phyloP scores from a whole-genome alignment of 1,140 invertebrate genomes.

The Glossosoma conforme region DNA sequence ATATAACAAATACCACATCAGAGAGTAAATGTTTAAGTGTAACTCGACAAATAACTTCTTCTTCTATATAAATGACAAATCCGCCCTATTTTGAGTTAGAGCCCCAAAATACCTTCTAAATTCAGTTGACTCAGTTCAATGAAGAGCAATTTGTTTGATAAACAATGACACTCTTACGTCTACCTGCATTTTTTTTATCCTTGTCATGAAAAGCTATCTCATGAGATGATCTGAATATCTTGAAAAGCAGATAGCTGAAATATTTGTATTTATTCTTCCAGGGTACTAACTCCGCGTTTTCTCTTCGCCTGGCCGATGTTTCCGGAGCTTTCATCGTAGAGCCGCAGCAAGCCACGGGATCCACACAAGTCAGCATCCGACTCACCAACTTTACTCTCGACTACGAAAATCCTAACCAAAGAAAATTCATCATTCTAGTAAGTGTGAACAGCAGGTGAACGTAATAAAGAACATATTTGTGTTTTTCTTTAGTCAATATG shows the following conservation, averaged over 20 bases:
- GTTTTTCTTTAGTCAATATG: too few species aligned
- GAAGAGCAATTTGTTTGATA: too few species aligned
- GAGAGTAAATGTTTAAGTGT: too few species aligned
- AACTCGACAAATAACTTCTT: too few species aligned
- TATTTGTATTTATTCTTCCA: constrained; percentile 44
- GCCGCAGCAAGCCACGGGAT: constrained; percentile 70
- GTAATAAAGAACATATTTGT: too few species aligned
- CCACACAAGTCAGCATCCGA: constrained; percentile 74
- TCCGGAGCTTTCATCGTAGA: constrained; percentile 80
- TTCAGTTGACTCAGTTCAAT: too few species aligned
- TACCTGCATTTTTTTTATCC: not conserved
- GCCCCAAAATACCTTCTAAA: too few species aligned
- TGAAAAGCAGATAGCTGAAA: too few species aligned
- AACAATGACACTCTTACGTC: too few species aligned
- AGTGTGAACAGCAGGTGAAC: constrained; percentile 32
- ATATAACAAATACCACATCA: too few species aligned
- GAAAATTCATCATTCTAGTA: constrained; percentile 84
- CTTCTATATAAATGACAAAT: too few species aligned
- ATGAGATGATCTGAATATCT: not conserved
- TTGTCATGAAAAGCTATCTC: not conserved
- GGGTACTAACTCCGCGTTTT: constrained; percentile 78
- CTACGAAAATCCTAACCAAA: constrained; percentile 88
- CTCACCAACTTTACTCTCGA: constrained; percentile 76
- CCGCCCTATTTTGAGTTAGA: too few species aligned
- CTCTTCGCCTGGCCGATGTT: constrained; percentile 69